Conservation (phyloP, 1,140 invertebrate genomes). For the Cherax quadricarinatus region DNA sequence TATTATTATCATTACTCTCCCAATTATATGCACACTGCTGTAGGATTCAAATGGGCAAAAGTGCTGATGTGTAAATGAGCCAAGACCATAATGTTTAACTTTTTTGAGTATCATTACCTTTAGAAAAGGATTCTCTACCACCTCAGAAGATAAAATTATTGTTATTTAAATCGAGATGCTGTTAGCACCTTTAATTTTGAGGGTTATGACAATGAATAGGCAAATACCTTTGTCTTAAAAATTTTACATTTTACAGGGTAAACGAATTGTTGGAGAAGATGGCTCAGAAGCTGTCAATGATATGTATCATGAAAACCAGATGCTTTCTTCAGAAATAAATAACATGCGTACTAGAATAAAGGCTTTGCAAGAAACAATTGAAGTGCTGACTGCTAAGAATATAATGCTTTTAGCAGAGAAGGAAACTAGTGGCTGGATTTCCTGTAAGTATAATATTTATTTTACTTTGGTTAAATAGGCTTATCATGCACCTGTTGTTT, state of each 20-base stretch:
- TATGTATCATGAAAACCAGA: constrained; percentile 96
- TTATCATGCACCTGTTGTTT: too few relatives aligned
- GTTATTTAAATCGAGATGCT: too few relatives aligned
- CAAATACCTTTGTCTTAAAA: neutral
- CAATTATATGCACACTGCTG: too few relatives aligned
- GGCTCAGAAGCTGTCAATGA: constrained; percentile 93
- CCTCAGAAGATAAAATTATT: too few relatives aligned
- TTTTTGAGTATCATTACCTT: too few relatives aligned
- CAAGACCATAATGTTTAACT: too few relatives aligned
- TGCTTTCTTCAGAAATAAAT: constrained; percentile 91
- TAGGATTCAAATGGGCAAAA: too few relatives aligned
- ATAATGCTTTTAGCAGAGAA: constrained; percentile 88
- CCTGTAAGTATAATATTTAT: constrained; percentile 75
- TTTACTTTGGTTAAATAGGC: too few relatives aligned
- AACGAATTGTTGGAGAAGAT: constrained; percentile 90
- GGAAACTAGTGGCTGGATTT: constrained; percentile 83
- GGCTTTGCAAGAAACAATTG: constrained; percentile 95
- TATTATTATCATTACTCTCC: too few relatives aligned
- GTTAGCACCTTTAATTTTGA: too few relatives aligned
- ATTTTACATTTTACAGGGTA: constrained; percentile 82
- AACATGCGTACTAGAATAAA: constrained; percentile 92
- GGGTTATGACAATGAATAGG: neutral
- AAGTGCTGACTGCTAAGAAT: constrained; percentile 88
- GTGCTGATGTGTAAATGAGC: too few relatives aligned
- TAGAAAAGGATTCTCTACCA: too few relatives aligned